phyloP scores from a whole-genome alignment of 2,113 vertebrate species.

The Sorex araneus region DNA sequence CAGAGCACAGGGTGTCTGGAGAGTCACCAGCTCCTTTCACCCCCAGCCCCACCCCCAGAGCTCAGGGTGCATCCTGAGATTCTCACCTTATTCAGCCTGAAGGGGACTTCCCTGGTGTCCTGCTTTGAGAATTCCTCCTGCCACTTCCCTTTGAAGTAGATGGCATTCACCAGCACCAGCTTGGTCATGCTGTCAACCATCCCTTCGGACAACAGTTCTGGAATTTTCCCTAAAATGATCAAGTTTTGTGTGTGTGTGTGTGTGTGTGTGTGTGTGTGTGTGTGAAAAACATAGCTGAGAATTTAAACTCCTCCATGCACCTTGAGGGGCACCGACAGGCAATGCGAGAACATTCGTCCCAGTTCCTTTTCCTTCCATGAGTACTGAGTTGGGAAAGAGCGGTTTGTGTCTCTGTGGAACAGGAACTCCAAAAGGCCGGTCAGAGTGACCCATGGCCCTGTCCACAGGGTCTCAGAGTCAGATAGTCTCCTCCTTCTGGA shows the following conservation, averaged over 20 bases:
- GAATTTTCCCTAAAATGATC: constrained; percentile 93
- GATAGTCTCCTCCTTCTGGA: not conserved
- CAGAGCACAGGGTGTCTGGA: not conserved
- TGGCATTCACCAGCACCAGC: constrained; percentile 94
- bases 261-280: not conserved
- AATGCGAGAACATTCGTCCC: too few relatives aligned
- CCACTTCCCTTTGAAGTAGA: constrained; percentile 98
- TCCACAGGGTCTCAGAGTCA: not conserved
- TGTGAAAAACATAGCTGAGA: not conserved
- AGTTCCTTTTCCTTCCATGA: too few relatives aligned
- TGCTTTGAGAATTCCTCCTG: constrained; percentile 88
- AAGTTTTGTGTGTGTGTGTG: not conserved
- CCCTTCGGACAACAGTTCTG: constrained; percentile 90
- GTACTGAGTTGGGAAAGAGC: too few relatives aligned
- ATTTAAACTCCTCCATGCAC: not conserved
- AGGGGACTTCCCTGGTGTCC: constrained; percentile 90
- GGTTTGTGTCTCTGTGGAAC: not conserved
- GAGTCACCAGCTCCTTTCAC: not conserved
- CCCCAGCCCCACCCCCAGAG: too few relatives aligned
- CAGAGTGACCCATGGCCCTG: too few relatives aligned
- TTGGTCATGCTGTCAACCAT: constrained; percentile 88
- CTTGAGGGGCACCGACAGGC: too few relatives aligned
- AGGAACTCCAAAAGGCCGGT: not conserved
- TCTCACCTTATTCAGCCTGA: constrained; percentile 92
- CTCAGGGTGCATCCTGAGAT: too few relatives aligned